A percentile compares a stretch with the other conserved stretches of the same genome.
These are phyloP conservation scores for Lasioglossum zephyrum DNA, from an alignment of 2,888 invertebrate species.

Conservation along the genomic window DNA sequence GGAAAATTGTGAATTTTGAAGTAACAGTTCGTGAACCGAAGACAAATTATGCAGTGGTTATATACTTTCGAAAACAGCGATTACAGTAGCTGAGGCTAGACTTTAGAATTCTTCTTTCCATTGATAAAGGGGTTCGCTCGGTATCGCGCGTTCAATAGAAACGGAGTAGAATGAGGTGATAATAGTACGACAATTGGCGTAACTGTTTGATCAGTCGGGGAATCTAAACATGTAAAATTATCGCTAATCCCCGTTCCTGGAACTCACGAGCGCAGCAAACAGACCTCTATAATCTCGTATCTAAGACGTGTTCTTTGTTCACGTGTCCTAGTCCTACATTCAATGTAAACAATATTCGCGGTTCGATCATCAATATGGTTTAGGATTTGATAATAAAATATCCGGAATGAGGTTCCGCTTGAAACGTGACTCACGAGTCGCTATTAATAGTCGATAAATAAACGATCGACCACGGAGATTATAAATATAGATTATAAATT, in stretches of 20 bases:
- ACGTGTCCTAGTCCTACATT: constrained; percentile 15
- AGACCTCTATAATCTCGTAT: not conserved
- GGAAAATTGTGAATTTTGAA: not conserved
- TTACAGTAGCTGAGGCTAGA: not conserved
- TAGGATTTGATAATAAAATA: not conserved
- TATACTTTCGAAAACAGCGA: not conserved
- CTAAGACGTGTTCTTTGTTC: not conserved
- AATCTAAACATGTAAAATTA: not conserved
- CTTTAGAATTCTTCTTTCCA: not conserved
- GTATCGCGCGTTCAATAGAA: not conserved
- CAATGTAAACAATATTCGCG: not conserved
- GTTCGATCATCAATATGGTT: not conserved
- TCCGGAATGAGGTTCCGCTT: not conserved
- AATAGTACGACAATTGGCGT: not conserved
- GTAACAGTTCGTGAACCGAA: not conserved
- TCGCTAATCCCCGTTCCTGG: not conserved
- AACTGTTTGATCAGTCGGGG: not conserved
- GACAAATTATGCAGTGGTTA: not conserved
- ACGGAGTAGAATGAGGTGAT: not conserved
- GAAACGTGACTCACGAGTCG: not conserved
- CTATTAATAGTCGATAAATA: constrained; percentile 1
- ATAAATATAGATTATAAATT: constrained; percentile 4
- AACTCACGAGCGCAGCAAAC: not conserved
- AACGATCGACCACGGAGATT: not conserved
- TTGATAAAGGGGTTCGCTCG: constrained; percentile 2